Percentiles rank a stretch among this genome's conserved stretches.
phyloP scores from a whole-genome alignment of 1,140 invertebrate genomes.

The Lepeophtheirus salmonis region DNA sequence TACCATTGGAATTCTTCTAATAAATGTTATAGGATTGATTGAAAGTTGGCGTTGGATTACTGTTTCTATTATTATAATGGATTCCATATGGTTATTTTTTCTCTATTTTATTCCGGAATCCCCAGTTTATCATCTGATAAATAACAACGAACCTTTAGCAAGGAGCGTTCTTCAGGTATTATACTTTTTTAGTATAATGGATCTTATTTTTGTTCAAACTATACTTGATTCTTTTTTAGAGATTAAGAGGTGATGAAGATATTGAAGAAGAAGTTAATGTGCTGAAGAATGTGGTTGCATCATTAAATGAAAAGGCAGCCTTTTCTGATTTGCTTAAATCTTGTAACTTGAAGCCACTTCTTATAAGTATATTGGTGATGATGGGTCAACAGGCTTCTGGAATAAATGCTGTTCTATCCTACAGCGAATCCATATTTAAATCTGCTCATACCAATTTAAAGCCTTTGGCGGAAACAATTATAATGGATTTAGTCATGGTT shows the following conservation, averaged over 20 bases:
- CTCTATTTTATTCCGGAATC: conserved; percentile 8
- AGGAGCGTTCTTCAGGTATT: background rate
- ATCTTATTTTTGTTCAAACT: background rate
- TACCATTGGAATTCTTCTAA: background rate
- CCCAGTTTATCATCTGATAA: conserved; percentile 1
- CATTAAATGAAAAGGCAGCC: conserved; percentile 4
- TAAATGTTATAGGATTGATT: conserved; percentile 3
- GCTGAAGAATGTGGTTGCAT: background rate
- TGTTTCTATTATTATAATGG: background rate
- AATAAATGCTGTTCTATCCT: conserved; percentile 55
- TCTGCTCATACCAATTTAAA: conserved; percentile 25
- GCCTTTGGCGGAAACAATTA: conserved; percentile 24
- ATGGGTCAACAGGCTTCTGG: conserved; percentile 52
- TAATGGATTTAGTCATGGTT: conserved; percentile 30
- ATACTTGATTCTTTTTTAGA: background rate
- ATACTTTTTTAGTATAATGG: background rate
- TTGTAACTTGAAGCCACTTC: conserved; percentile 31
- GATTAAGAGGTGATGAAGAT: background rate
- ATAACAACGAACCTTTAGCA: conserved; percentile 5
- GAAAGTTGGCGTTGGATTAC: conserved; percentile 8
- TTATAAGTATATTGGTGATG: conserved; percentile 30
- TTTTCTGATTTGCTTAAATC: background rate
- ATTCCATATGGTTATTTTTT: conserved; percentile 6
- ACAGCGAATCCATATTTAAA: conserved; percentile 51
- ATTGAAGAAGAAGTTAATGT: conserved; percentile 14